phyloP scores from a whole-genome alignment of 2,113 vertebrate genomes.

The Carollia perspicillata region DNA sequence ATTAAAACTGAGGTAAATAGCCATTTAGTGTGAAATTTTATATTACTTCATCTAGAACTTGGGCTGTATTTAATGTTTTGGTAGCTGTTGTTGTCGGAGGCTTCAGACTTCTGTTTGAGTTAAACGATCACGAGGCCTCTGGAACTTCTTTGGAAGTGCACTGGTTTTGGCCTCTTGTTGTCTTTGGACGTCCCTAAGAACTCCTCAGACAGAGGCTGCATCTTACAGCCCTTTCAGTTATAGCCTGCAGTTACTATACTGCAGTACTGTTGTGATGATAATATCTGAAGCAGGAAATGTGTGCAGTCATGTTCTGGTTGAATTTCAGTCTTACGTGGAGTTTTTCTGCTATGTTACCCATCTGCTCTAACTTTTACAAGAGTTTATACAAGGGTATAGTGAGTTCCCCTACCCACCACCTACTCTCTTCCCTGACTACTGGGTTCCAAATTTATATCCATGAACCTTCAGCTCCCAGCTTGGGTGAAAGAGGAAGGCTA shows the following conservation, averaged over 20 bases:
- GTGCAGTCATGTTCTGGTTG: neutral
- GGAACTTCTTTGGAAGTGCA: too few species aligned
- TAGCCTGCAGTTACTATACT: neutral
- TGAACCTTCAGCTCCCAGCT: neutral
- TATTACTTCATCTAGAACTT: neutral
- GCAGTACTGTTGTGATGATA: neutral
- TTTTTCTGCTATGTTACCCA: neutral
- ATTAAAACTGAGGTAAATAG: neutral
- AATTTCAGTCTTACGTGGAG: neutral
- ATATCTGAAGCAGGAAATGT: neutral
- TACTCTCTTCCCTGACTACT: neutral
- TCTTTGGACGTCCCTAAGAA: neutral
- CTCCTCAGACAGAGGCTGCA: too few species aligned
- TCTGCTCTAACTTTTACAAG: neutral
- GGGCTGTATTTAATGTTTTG: neutral
- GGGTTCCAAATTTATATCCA: neutral
- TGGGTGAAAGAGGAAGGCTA: neutral
- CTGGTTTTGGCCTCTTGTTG: neutral
- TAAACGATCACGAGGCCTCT: too few species aligned
- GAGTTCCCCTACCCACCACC: too few species aligned
- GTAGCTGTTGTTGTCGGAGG: neutral
- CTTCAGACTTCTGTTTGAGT: neutral
- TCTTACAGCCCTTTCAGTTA: neutral
- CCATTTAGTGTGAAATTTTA: neutral
- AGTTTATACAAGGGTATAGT: neutral